Percentiles rank a stretch among this genome's conserved stretches.
phyloP scores from a whole-genome alignment of 2,797 vertebrate species.

The Hyperoplus lanceolatus region DNA sequence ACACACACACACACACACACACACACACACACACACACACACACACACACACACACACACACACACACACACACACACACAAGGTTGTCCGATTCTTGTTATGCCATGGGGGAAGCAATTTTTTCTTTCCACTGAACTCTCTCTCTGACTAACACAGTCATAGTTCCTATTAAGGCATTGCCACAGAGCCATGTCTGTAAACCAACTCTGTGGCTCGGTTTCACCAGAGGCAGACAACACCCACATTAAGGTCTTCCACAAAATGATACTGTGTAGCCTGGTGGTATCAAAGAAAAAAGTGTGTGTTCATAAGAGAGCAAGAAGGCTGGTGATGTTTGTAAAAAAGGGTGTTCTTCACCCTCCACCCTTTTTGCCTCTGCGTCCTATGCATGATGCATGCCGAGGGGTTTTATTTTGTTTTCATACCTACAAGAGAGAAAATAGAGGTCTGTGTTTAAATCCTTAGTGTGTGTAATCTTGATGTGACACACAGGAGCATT shows the following conservation, averaged over 20 bases:
- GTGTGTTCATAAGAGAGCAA: constrained; percentile 36
- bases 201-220: constrained; percentile 45
- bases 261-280: constrained; percentile 68
- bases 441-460: not conserved
- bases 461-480: constrained; percentile 6
- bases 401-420: constrained; percentile 36
- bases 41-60: constrained; percentile 19
- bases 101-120: constrained; percentile 18
- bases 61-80: constrained; percentile 20
- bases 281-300: constrained; percentile 20
- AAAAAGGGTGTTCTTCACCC: constrained; percentile 49
- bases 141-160: constrained; percentile 44
- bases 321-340: constrained; percentile 37
- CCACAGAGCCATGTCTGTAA: constrained; percentile 32
- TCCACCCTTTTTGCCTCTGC: constrained; percentile 44
- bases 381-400: constrained; percentile 18
- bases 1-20: not conserved
- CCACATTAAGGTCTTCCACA: constrained; percentile 54
- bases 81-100: constrained; percentile 40
- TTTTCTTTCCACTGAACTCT: constrained; percentile 39
- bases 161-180: constrained; percentile 42
- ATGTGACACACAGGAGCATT: constrained; percentile 40
- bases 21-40: constrained; percentile 19
- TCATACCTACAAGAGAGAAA: constrained; percentile 35
- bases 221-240: constrained; percentile 66